These are phyloP conservation scores for Stenodema calcarata DNA, from an alignment of 2,888 invertebrate species.

Conservation along the genomic window DNA sequence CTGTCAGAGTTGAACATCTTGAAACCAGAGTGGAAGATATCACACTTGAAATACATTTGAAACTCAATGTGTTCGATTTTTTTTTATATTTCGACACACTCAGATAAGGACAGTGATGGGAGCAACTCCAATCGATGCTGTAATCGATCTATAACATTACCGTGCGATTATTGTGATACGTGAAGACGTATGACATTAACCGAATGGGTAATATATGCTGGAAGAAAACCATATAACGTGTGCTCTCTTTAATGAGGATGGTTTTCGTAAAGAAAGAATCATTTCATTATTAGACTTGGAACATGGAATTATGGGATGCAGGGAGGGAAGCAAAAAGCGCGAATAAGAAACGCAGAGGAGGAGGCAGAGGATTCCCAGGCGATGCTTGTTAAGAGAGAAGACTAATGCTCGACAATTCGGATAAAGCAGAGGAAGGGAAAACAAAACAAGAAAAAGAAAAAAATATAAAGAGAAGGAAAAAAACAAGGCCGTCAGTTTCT, in stretches of 20 bases:
- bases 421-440: neutral
- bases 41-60: too few species aligned
- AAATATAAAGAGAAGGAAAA: neutral
- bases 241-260: neutral
- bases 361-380: neutral
- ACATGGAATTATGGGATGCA: neutral
- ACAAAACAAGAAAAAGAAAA: neutral
- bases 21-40: too few species aligned
- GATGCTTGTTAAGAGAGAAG: constrained; percentile 25
- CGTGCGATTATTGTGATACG: too few species aligned
- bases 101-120: too few species aligned
- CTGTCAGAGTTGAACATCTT: too few species aligned
- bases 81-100: too few species aligned
- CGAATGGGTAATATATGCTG: too few species aligned
- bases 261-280: neutral
- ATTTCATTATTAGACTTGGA: constrained; percentile 21
- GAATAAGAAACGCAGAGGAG: neutral
- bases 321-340: constrained; percentile 21
- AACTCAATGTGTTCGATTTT: too few species aligned
- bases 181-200: too few species aligned
- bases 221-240: neutral
- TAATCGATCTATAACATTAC: too few species aligned
- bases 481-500: neutral
- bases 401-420: constrained; percentile 17
- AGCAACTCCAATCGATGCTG: too few species aligned